These are phyloP conservation scores for Cosmia trapezina DNA, from an alignment of 2,888 invertebrate genomes.

Conservation along the genomic window DNA sequence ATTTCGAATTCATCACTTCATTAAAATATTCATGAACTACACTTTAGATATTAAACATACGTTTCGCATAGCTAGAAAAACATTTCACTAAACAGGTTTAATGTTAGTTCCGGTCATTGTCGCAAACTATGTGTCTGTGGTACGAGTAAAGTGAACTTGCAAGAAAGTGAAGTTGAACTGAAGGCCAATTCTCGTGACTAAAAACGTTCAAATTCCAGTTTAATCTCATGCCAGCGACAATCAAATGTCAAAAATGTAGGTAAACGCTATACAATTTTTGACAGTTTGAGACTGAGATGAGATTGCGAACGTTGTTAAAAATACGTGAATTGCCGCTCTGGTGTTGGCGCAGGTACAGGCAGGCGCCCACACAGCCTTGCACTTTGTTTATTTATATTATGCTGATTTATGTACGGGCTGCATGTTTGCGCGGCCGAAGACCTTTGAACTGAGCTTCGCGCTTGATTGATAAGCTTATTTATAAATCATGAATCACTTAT, in stretches of 20 bases:
- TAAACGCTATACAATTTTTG: no score
- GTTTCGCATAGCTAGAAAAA: slow-evolving; percentile 19
- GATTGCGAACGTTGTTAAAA: no score
- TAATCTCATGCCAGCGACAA: no score
- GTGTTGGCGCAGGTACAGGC: slow-evolving; percentile 47
- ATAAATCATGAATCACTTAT: slow-evolving; percentile 62
- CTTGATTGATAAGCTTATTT: slow-evolving; percentile 68
- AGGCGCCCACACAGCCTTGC: slow-evolving; percentile 54
- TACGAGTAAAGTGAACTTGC: slow-evolving; percentile 42
- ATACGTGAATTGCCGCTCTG: no score
- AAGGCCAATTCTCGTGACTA: no score
- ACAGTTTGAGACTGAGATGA: no score
- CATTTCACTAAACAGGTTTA: slow-evolving; percentile 35
- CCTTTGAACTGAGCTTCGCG: slow-evolving; percentile 69
- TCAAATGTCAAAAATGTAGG: no score
- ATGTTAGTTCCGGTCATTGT: slow-evolving; percentile 41
- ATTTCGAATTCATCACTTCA: slow-evolving; percentile 6
- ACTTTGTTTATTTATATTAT: slow-evolving; percentile 64
- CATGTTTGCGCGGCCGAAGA: slow-evolving; percentile 70
- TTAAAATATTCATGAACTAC: slow-evolving; percentile 30
- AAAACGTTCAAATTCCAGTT: no score
- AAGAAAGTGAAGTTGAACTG: slow-evolving; percentile 64
- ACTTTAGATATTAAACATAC: slow-evolving; percentile 18
- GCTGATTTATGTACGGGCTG: slow-evolving; percentile 59
- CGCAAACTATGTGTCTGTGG: slow-evolving; percentile 17